These are phyloP conservation scores for Tipula vernalis DNA, from an alignment of 2,888 invertebrate genomes.

Conservation along the genomic window DNA sequence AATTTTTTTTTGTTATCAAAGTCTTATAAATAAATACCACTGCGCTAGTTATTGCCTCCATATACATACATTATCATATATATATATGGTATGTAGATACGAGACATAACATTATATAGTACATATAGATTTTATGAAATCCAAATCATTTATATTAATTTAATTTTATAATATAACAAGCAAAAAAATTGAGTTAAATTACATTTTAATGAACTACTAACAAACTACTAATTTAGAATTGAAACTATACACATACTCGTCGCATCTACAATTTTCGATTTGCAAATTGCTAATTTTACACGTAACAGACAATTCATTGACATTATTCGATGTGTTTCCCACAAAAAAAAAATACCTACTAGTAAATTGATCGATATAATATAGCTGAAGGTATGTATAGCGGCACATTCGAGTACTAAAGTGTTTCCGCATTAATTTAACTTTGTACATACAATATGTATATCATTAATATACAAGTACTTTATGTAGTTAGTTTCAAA, in stretches of 20 bases:
- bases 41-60: background rate
- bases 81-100: background rate
- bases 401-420: background rate
- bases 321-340: too few relatives aligned
- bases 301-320: too few relatives aligned
- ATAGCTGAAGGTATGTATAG: too few relatives aligned
- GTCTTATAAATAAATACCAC: background rate
- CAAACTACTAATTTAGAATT: slow-evolving; percentile 18
- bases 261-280: background rate
- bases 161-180: background rate
- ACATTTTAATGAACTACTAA: slow-evolving; percentile 19
- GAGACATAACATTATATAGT: background rate
- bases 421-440: background rate
- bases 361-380: background rate
- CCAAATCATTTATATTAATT: background rate
- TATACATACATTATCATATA: background rate
- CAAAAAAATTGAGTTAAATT: slow-evolving; percentile 14
- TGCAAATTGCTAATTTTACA: too few relatives aligned
- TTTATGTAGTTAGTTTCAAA: background rate
- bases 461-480: background rate
- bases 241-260: background rate
- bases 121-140: background rate
- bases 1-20: background rate
- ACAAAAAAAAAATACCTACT: too few relatives aligned
- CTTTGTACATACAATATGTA: background rate